Evolutionary conservation across 2,113 vertebrate genomes (phyloP), one percentile per base, ranked within the genome.

Genomic region (Lycaon pictus): DNA sequence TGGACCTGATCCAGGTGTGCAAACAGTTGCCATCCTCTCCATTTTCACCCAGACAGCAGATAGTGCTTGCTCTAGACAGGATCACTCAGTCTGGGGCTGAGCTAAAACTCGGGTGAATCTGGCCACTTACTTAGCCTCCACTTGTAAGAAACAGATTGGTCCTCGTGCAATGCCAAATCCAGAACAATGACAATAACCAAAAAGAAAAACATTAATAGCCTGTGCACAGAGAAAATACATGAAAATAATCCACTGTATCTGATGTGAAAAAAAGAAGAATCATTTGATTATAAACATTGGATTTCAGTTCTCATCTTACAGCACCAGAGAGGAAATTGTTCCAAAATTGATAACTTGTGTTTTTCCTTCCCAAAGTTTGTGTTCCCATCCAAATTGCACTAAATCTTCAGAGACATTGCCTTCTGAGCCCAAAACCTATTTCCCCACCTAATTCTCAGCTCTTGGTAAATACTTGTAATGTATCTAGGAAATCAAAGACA

Each of bases 401-500:
- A 97, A 97, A 97, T 97, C 97, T 98, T 97, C 84, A 90, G 90
- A 97, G 96, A 96, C 93, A 74, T 92, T 95, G 90, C 84, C 92
- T 98, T 96, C 94, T 93, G 92, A 97, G 92, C 84, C 79, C 90
- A 96, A 97, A 97, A 95, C 92, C 90, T 94, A 97, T 97, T 97
- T 97, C 55, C 71, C 55, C 90, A 96, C 84, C 95, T 96, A 96
- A 96, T 98, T 97, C 95, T 98, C 88, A 88, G 96, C 84, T 96
- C 96, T 92, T 88, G 23, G 92, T 97, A 98, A 98, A 97, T 97
- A 97, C 92, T 96, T 93, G 22, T 82, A 97, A 98, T 97, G 83
- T 95, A 95, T 90, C 84, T 96, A 92, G 90, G 84, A 98, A 98
- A 98, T 98, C 96, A 97, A 97, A 98, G 76, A 93, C 95, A 97